Conservation (phyloP, 2,888 invertebrate species). For the Aphelenchoides bicaudatus region DNA sequence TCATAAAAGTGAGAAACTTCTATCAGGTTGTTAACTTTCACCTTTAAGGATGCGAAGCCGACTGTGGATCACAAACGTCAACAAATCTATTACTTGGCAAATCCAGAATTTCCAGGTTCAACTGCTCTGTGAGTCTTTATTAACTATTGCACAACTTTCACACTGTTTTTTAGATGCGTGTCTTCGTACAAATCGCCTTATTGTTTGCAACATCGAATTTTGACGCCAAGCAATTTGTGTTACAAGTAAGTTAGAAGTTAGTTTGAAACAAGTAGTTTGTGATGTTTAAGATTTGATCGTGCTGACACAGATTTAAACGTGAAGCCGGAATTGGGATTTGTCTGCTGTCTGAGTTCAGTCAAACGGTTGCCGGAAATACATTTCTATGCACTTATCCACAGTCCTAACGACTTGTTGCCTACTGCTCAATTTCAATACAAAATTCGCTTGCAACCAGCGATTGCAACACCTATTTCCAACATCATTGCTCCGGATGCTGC, state of each 20-base stretch:
- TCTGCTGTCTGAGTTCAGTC: constrained; percentile 42
- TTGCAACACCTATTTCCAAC: background rate
- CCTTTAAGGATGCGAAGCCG: constrained; percentile 44
- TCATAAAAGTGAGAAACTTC: no score
- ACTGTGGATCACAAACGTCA: constrained; percentile 41
- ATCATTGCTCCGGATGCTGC: background rate
- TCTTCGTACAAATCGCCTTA: constrained; percentile 23
- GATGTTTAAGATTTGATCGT: constrained; percentile 43
- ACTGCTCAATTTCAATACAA: constrained; percentile 27
- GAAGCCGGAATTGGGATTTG: constrained; percentile 47
- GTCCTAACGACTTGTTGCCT: constrained; percentile 18
- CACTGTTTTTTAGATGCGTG: constrained; percentile 32
- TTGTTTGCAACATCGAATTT: constrained; percentile 17
- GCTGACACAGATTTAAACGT: constrained; percentile 34
- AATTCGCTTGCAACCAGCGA: constrained; percentile 5
- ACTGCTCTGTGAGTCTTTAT: constrained; percentile 41
- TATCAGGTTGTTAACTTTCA: no score
- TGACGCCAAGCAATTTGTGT: constrained; percentile 34
- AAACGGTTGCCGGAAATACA: constrained; percentile 38
- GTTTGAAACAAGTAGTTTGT: background rate
- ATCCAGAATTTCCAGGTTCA: constrained; percentile 38
- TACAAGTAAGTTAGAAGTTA: constrained; percentile 28
- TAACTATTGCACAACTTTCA: constrained; percentile 4
- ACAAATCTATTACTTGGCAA: constrained; percentile 50
- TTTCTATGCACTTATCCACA: constrained; percentile 35